Percentiles rank a stretch among this genome's conserved stretches.
These are phyloP conservation scores for Peromyscus aztecus DNA, from an alignment of 2,797 vertebrate species.

Conservation along the genomic window DNA sequence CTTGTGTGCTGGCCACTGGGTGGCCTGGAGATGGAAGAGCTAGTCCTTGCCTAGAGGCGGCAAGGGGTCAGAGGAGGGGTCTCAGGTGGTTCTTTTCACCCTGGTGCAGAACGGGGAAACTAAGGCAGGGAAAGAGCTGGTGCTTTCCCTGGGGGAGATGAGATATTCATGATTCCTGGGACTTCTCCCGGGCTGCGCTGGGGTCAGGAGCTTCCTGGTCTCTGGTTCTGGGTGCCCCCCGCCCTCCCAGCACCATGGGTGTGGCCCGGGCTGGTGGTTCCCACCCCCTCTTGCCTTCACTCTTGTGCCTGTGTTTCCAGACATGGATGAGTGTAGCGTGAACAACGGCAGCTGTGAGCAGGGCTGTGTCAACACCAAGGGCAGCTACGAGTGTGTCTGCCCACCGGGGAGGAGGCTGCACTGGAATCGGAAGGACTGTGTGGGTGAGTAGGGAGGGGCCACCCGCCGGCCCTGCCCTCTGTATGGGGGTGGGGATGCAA, in stretches of 20 bases:
- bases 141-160: not conserved
- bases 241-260: not conserved
- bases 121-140: not conserved
- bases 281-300: slow-evolving; percentile 15
- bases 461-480: not conserved
- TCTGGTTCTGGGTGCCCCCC: not conserved
- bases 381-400: slow-evolving; percentile 95
- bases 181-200: not conserved
- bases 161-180: not conserved
- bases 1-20: rapidly evolving
- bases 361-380: slow-evolving; percentile 94
- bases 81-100: not conserved
- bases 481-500: no score
- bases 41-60: not conserved
- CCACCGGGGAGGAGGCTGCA: slow-evolving; percentile 93
- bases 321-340: slow-evolving; percentile 98
- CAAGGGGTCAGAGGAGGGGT: not conserved
- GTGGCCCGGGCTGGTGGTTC: not conserved
- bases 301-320: slow-evolving; percentile 85
- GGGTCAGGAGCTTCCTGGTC: not conserved
- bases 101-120: not conserved
- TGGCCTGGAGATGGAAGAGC: not conserved
- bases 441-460: slow-evolving; percentile 89
- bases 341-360: slow-evolving; percentile 95
- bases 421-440: slow-evolving; percentile 98